Conservation (phyloP, 1,140 invertebrate species). For the Wiebesia pumilae region DNA sequence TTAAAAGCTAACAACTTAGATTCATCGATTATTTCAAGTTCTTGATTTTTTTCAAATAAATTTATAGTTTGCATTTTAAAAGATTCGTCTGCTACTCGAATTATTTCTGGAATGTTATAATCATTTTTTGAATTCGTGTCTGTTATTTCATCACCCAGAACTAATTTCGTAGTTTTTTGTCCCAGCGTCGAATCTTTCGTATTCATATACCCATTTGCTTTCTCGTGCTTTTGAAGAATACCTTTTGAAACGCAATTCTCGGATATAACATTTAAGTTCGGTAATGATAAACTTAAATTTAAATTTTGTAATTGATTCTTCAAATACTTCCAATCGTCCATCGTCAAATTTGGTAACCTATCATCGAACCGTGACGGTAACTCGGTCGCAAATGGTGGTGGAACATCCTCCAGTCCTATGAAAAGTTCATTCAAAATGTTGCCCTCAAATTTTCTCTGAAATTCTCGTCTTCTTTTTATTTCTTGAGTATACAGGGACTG, state of each 20-base stretch:
- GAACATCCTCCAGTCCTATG: conserved; percentile 12
- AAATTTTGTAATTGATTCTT: neutral
- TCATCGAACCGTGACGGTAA: neutral
- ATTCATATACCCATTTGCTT: neutral
- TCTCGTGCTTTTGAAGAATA: neutral
- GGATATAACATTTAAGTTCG: neutral
- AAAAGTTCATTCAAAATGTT: conserved; percentile 34
- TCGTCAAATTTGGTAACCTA: neutral
- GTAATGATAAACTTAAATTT: neutral
- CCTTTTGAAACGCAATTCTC: neutral
- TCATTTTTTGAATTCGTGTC: neutral
- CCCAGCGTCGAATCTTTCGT: neutral
- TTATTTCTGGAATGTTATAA: neutral
- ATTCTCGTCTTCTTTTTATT: neutral
- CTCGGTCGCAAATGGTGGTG: conserved; percentile 9
- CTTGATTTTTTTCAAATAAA: neutral
- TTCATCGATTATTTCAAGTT: neutral
- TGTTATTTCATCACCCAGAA: too few species aligned
- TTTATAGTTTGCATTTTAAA: neutral
- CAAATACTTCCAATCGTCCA: neutral
- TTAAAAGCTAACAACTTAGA: neutral
- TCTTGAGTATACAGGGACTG: neutral
- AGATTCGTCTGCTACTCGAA: neutral
- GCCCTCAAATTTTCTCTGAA: conserved; percentile 15
- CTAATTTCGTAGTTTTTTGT: too few species aligned